Conservation (phyloP, 2,797 vertebrate genomes). For the Alectoris magna region DNA sequence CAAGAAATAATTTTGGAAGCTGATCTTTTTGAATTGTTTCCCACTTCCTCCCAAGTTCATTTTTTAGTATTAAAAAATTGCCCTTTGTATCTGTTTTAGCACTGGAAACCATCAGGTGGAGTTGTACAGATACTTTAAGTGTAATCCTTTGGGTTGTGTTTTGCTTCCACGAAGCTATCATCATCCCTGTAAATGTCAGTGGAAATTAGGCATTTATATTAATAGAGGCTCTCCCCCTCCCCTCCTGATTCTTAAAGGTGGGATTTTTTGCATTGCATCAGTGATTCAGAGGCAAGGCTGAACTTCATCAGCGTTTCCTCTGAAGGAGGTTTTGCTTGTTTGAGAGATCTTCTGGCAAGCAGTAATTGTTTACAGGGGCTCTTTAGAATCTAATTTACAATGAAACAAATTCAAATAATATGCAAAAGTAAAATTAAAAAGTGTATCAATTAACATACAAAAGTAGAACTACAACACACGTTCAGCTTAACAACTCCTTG, state of each 20-base stretch:
- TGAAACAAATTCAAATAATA: slow-evolving; percentile 71
- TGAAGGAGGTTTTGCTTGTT: slow-evolving; percentile 25
- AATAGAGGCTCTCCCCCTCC: neutral
- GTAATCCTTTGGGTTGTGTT: slow-evolving; percentile 36
- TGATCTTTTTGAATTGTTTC: slow-evolving; percentile 16
- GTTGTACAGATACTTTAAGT: slow-evolving; percentile 26
- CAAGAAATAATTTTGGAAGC: slow-evolving; percentile 46
- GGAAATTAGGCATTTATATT: slow-evolving; percentile 55
- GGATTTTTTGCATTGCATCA: slow-evolving; percentile 41
- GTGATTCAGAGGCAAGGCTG: slow-evolving; percentile 11
- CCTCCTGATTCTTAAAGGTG: neutral
- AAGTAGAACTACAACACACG: slow-evolving; percentile 53
- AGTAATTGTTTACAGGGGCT: slow-evolving; percentile 33
- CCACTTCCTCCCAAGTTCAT: slow-evolving; percentile 35
- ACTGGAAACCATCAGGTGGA: slow-evolving; percentile 16
- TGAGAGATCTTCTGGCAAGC: slow-evolving; percentile 20
- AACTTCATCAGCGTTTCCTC: slow-evolving; percentile 53
- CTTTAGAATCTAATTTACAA: slow-evolving; percentile 65
- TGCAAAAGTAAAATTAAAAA: slow-evolving; percentile 75
- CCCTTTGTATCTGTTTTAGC: slow-evolving; percentile 46
- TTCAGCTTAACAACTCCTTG: slow-evolving; percentile 68
- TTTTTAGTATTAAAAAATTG: slow-evolving; percentile 57
- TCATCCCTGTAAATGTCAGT: slow-evolving; percentile 60
- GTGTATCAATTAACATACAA: slow-evolving; percentile 78
- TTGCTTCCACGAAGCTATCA: slow-evolving; percentile 53